Conservation (phyloP, 2,888 invertebrate species). For the Scaeva pyrastri region DNA sequence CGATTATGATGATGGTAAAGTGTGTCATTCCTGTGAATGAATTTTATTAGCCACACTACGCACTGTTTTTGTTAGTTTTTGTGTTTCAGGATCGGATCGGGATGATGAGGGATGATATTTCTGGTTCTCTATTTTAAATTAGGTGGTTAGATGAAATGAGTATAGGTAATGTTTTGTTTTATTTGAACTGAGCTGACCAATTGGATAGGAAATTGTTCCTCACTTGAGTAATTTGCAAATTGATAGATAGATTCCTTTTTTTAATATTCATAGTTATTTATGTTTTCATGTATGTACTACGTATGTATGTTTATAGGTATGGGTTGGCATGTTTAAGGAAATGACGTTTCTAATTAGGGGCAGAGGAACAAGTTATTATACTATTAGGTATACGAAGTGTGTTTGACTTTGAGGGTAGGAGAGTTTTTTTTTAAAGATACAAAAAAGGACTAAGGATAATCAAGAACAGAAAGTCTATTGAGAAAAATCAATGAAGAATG, state of each 20-base stretch:
- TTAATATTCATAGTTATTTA: too few species aligned
- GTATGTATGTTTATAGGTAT: background rate
- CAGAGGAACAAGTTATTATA: background rate
- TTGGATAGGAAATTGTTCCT: conserved; percentile 44
- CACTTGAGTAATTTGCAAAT: conserved; percentile 74
- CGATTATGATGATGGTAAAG: conserved; percentile 42
- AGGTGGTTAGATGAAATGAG: conserved; percentile 40
- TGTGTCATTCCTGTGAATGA: conserved; percentile 71
- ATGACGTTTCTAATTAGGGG: conserved; percentile 52
- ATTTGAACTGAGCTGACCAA: conserved; percentile 19
- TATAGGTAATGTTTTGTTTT: conserved; percentile 7
- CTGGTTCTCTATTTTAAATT: conserved; percentile 59
- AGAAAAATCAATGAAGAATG: too few species aligned
- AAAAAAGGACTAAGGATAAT: too few species aligned
- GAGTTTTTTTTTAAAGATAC: too few species aligned
- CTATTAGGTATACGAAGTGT: too few species aligned
- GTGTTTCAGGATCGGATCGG: conserved; percentile 54
- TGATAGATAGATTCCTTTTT: conserved; percentile 50
- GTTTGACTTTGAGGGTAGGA: background rate
- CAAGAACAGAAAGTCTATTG: too few species aligned
- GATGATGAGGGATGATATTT: conserved; percentile 57
- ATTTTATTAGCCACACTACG: conserved; percentile 67
- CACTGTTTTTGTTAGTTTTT: conserved; percentile 22
- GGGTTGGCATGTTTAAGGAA: background rate
- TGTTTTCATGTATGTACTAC: background rate